These are phyloP conservation scores for Oreochromis aureus DNA, from an alignment of 2,113 vertebrate genomes.

Conservation along the genomic window DNA sequence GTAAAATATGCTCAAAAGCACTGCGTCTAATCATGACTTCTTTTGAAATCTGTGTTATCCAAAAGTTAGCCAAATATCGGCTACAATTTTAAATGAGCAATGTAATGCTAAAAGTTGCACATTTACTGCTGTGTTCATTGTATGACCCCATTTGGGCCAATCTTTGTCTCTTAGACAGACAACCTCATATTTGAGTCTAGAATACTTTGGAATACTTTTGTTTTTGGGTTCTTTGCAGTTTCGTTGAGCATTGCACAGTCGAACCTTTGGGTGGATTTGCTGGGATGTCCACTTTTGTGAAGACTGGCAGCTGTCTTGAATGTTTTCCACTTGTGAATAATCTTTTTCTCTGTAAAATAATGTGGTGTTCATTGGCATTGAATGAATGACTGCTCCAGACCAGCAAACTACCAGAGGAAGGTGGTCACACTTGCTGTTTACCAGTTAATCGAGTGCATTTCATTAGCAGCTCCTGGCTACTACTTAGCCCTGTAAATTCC, in stretches of 20 bases:
- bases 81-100: background rate
- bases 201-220: background rate
- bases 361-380: background rate
- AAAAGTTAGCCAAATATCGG: background rate
- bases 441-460: background rate
- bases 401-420: background rate
- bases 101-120: background rate
- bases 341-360: background rate
- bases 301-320: background rate
- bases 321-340: background rate
- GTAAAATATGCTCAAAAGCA: background rate
- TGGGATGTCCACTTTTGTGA: background rate
- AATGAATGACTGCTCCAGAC: background rate
- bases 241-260: background rate
- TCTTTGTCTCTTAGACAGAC: background rate
- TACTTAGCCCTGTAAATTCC: background rate
- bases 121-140: background rate
- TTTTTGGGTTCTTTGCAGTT: background rate
- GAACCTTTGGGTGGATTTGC: background rate
- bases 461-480: background rate
- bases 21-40: background rate
- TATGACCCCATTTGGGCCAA: background rate
- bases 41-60: background rate
- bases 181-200: background rate
- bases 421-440: background rate